A percentile compares a stretch with the other conserved stretches of the same genome.
Evolutionary conservation across 35 echinoderm and acorn worm genomes (phyloP).

Genomic region (Ophioderma brevispina): DNA sequence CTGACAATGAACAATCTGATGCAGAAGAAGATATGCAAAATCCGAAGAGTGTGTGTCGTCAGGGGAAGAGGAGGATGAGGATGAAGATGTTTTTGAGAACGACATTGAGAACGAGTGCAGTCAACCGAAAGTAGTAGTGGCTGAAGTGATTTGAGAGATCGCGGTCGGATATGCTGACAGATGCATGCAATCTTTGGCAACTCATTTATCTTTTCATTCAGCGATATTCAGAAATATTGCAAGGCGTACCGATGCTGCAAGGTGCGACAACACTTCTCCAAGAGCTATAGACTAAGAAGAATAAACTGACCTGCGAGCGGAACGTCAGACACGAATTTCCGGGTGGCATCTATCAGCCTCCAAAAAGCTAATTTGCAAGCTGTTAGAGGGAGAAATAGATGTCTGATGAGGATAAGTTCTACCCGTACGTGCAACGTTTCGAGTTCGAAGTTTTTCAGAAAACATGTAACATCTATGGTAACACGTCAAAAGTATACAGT

Average conservation of each 20-base stretch:
- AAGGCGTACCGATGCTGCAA: not conserved
- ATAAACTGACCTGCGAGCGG: not conserved
- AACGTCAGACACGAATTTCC: slow-evolving; percentile 27
- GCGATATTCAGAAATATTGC: not conserved
- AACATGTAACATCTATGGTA: not conserved
- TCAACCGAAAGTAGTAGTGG: not conserved
- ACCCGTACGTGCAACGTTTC: not conserved
- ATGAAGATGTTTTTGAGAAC: not conserved
- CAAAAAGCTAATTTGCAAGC: too few species aligned
- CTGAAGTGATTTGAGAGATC: not conserved
- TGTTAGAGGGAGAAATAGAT: slow-evolving; percentile 20
- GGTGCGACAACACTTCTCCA: not conserved
- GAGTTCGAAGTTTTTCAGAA: slow-evolving; percentile 3
- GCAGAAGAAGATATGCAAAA: not conserved
- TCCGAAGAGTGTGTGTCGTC: not conserved
- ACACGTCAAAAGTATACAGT: not conserved
- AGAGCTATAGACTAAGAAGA: not conserved
- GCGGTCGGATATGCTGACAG: not conserved
- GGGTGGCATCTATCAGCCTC: slow-evolving; percentile 14
- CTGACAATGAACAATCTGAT: too few species aligned
- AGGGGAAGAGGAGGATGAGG: not conserved
- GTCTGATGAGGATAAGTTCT: slow-evolving; percentile 12
- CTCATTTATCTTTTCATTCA: slow-evolving; percentile 9
- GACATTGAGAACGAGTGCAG: not conserved
- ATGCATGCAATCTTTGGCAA: not conserved